Conservation (phyloP, 2,113 vertebrate genomes). For the Tretioscincus oriximinensis region DNA sequence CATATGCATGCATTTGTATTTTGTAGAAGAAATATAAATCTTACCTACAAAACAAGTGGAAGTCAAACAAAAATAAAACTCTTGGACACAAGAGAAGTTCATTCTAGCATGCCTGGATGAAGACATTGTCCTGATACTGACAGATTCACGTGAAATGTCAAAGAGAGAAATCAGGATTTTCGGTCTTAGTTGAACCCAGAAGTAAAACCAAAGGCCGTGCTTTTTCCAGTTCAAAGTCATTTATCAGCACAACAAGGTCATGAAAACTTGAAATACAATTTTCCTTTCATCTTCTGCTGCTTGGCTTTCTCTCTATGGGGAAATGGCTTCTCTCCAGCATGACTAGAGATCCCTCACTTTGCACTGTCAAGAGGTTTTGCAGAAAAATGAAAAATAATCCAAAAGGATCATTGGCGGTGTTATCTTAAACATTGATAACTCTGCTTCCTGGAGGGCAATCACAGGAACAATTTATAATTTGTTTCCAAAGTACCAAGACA, state of each 20-base stretch:
- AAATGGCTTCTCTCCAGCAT: neutral
- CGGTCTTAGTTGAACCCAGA: constrained; percentile 47
- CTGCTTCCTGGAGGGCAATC: neutral
- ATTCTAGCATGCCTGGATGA: neutral
- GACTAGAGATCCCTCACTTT: constrained; percentile 23
- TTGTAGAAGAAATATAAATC: constrained; percentile 19
- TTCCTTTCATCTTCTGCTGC: constrained; percentile 13
- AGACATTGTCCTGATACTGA: constrained; percentile 31
- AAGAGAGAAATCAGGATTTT: constrained; percentile 42
- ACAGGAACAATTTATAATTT: neutral
- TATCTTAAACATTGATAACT: neutral
- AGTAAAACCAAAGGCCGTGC: constrained; percentile 44
- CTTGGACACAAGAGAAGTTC: constrained; percentile 36
- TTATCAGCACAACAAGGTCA: constrained; percentile 43
- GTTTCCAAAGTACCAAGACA: neutral
- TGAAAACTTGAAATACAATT: constrained; percentile 20
- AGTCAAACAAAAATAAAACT: no score
- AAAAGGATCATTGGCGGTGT: neutral
- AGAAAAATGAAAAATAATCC: constrained; percentile 24
- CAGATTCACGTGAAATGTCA: constrained; percentile 33
- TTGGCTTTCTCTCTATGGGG: constrained; percentile 18
- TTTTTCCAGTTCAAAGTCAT: constrained; percentile 9
- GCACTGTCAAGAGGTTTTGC: constrained; percentile 5
- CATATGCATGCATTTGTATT: neutral
- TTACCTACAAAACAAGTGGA: no score